A percentile compares a stretch with the other conserved stretches of the same genome.
Evolutionary conservation across 1,140 invertebrate species (phyloP).

Genomic region (Drosophila pseudoananassae): DNA sequence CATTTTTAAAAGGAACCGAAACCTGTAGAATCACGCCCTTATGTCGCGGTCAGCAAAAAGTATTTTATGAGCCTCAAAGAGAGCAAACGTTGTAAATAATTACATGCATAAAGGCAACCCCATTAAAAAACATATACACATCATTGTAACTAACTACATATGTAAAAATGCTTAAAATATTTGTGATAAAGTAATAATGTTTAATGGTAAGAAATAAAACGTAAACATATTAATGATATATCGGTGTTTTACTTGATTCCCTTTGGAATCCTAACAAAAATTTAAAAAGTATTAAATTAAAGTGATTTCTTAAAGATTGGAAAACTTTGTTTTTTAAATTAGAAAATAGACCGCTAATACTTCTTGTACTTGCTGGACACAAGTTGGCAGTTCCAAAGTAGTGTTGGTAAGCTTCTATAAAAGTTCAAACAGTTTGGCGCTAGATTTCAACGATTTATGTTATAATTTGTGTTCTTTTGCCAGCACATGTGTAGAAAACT

Average conservation of each 20-base stretch:
- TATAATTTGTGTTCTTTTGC: too few species aligned
- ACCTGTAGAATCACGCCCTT: conserved; percentile 50
- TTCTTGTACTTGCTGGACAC: background rate
- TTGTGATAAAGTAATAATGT: conserved; percentile 83
- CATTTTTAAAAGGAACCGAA: conserved; percentile 46
- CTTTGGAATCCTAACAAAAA: background rate
- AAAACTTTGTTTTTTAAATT: background rate
- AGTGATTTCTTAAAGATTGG: too few species aligned
- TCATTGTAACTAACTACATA: conserved; percentile 78
- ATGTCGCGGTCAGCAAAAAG: conserved; percentile 36
- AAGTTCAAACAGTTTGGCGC: background rate
- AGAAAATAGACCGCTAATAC: background rate
- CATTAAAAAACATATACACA: conserved; percentile 55
- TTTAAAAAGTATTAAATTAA: too few species aligned
- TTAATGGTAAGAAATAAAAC: conserved; percentile 77
- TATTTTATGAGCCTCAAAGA: conserved; percentile 57
- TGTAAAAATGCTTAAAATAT: conserved; percentile 83
- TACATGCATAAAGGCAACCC: conserved; percentile 29
- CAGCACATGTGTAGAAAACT: too few species aligned
- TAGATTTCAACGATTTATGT: too few species aligned
- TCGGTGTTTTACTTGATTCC: background rate
- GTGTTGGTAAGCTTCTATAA: background rate
- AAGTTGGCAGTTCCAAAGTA: background rate
- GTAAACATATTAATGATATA: conserved; percentile 59
- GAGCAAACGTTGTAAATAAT: conserved; percentile 64